These are phyloP conservation scores for Acheta domesticus DNA, from an alignment of 2,888 invertebrate species.

Conservation along the genomic window DNA sequence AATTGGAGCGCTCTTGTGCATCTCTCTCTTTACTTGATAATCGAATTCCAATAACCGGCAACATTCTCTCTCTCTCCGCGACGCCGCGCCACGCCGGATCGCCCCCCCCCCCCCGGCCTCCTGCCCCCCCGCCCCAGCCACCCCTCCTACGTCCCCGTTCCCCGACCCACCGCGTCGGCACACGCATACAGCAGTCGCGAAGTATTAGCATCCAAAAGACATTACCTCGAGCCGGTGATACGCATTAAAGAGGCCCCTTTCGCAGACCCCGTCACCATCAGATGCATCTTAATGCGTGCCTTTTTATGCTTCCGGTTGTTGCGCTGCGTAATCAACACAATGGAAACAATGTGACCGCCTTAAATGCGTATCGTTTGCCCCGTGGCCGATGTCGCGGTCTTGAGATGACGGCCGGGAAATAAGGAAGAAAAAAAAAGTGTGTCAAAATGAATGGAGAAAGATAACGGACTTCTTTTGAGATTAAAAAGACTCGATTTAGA, in stretches of 20 bases:
- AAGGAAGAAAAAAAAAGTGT: neutral
- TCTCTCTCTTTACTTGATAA: neutral
- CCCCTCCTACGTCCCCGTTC: no score
- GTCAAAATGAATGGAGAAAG: no score
- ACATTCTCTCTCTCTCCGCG: neutral
- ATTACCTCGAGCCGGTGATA: neutral
- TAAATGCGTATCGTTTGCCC: neutral
- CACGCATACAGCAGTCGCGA: neutral
- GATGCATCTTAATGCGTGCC: neutral
- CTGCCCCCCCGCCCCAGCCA: no score
- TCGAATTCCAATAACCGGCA: slow-evolving; percentile 6
- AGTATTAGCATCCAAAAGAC: slow-evolving; percentile 18
- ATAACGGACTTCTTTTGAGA: no score
- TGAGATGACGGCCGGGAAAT: neutral
- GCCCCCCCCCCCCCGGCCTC: neutral
- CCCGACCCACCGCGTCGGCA: neutral
- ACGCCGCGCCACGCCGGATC: neutral
- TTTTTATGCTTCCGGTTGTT: neutral
- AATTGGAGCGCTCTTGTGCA: no score
- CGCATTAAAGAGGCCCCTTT: neutral
- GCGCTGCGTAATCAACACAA: neutral
- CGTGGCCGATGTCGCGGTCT: no score
- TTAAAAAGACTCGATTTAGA: no score
- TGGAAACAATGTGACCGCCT: neutral
- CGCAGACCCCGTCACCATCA: neutral